Conservation (phyloP, 2,888 invertebrate species). For the Meteorus colon region DNA sequence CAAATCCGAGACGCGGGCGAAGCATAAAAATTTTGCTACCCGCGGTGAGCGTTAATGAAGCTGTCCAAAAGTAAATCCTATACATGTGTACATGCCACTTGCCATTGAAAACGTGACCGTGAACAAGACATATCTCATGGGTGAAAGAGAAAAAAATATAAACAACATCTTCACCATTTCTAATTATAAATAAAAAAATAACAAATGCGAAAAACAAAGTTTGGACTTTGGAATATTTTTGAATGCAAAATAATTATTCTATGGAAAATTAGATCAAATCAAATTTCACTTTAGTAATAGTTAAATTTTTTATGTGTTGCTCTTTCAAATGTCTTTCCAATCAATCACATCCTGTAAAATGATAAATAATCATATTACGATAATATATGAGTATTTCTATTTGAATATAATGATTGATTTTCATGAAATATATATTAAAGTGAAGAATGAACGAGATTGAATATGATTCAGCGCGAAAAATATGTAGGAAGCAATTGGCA, state of each 20-base stretch:
- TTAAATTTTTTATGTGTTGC: no score
- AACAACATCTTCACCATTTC: not conserved
- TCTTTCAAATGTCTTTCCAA: no score
- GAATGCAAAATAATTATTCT: no score
- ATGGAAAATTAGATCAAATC: no score
- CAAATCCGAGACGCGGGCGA: constrained; percentile 17
- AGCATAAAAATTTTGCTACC: constrained; percentile 55
- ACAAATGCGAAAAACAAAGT: not conserved
- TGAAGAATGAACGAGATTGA: constrained; percentile 23
- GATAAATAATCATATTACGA: not conserved
- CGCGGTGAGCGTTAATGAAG: constrained; percentile 64
- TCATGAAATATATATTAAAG: constrained; percentile 22
- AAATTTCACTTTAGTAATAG: no score
- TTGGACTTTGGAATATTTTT: not conserved
- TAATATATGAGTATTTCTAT: not conserved
- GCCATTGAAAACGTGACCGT: constrained; percentile 17
- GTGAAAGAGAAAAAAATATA: not conserved
- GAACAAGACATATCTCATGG: not conserved
- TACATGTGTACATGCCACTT: constrained; percentile 6
- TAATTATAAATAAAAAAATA: constrained; percentile 1
- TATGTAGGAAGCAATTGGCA: constrained; percentile 49
- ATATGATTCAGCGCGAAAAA: constrained; percentile 45
- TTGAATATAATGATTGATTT: not conserved
- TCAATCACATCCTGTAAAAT: no score
- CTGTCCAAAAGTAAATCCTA: constrained; percentile 54